Evolutionary conservation across 2,113 vertebrate genomes (phyloP), one percentile per base, ranked within the genome.

Genomic region (Pipa parva): DNA sequence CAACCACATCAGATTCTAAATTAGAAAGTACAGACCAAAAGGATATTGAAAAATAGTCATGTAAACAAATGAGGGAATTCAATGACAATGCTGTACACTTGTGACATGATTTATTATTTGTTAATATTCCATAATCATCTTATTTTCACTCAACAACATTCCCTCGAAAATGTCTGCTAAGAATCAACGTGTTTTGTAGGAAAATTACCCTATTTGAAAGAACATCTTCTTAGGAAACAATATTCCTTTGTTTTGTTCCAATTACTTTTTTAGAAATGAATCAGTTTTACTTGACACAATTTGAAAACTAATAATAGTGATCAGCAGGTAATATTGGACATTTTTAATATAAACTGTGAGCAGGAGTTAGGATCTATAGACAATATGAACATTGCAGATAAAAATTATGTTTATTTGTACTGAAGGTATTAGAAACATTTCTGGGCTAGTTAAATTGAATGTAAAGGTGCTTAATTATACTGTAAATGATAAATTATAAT

Each of bases 1-100:
- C 95, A 1, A 93, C 95, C 64, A 96, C 81, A 4, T 93, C 92
- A 0, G 95, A 99, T 83, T 97, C 97, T 95, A 61, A 15, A 67
- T 70, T 49, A 22, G 36, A 39, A 42, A 42, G 7, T 29, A 37
- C 28, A 21, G 52, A 52, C 54, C 57, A 61, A 46, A 61, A 58
- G 49, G 33, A 37, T 28, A 61, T 69, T 51, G 65, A 68, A 45
- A 52, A 59, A 48, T 22, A 46, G 22, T 39, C 46, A 9, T 39
- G 56, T 51, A 52, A 68, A 46, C 31, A 50, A 59, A 68, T 22
- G 50, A 60, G 56, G 28, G 45, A 60, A 49, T 57, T 61, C 66
- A 61, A 60, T 54, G 57, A 37, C 45, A 42, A 54, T 28, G 4
- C 48, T 18, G 48, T 36, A 27, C 8, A 33, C 29, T 39, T 39